Evolutionary conservation across 2,113 vertebrate genomes (phyloP).

Genomic region (Okapia johnstoni): DNA sequence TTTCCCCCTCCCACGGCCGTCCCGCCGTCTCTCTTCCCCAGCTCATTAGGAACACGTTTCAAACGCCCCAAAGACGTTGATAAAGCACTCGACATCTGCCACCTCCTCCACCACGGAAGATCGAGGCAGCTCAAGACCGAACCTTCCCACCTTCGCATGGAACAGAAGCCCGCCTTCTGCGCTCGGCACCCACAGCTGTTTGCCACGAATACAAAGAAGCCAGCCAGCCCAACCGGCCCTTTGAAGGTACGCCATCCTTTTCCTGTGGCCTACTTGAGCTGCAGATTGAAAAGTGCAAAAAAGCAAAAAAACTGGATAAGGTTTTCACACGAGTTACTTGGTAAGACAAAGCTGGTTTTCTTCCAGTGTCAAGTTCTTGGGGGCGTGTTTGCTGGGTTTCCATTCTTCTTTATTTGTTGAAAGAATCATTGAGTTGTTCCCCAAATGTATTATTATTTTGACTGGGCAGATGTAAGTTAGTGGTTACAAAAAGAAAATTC

Average conservation of each 20-base stretch:
- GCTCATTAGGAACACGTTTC: not conserved
- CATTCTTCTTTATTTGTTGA: not conserved
- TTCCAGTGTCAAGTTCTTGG: not conserved
- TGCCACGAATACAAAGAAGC: conserved; percentile 75
- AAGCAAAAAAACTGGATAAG: conserved; percentile 63
- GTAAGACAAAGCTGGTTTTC: not conserved
- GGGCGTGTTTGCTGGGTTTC: not conserved
- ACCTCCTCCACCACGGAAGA: conserved; percentile 55
- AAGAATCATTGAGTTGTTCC: not conserved
- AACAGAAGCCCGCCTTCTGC: conserved; percentile 60
- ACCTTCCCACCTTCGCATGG: conserved; percentile 56
- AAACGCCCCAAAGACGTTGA: not conserved
- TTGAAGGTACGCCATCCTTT: conserved; percentile 77
- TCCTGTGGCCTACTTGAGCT: conserved; percentile 79
- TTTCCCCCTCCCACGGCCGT: conserved; percentile 39
- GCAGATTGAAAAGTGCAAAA: conserved; percentile 66
- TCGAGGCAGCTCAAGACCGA: not conserved
- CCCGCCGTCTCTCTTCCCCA: conserved; percentile 26
- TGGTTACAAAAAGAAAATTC: not conserved
- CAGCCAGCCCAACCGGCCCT: conserved; percentile 65
- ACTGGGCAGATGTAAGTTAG: not conserved
- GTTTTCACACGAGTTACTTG: conserved; percentile 11
- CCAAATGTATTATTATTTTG: not conserved
- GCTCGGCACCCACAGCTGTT: conserved; percentile 73
- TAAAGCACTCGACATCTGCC: not conserved